Conservation (phyloP, 2,888 invertebrate genomes). For the Frankliniella intonsa region DNA sequence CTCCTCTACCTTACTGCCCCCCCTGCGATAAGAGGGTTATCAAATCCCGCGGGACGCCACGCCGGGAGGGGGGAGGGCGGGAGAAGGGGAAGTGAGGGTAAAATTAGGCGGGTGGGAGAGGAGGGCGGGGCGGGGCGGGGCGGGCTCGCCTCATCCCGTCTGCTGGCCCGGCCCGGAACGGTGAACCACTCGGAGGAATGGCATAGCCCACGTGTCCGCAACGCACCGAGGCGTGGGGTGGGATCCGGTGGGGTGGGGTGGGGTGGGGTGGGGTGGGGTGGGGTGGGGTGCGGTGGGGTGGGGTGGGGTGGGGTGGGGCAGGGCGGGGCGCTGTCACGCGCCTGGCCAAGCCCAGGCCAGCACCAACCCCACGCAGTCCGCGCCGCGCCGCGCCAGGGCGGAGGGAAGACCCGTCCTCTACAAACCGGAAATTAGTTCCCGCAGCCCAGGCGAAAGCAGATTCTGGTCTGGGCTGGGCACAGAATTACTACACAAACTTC, state of each 20-base stretch:
- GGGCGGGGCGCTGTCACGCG: not conserved
- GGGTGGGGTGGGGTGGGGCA: not conserved
- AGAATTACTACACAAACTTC: too few relatives aligned
- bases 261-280: not conserved
- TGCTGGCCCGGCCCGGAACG: not conserved
- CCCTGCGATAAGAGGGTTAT: constrained; percentile 5
- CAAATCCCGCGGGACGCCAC: not conserved
- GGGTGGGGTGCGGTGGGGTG: not conserved
- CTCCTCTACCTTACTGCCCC: not conserved
- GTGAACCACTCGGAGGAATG: not conserved
- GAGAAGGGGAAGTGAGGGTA: not conserved
- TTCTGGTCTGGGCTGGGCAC: not conserved
- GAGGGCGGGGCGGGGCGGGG: not conserved
- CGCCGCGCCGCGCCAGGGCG: not conserved
- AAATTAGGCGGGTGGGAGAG: not conserved
- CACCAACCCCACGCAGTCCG: not conserved
- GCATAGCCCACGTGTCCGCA: too few relatives aligned
- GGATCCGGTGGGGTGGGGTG: not conserved
- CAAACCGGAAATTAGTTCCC: constrained; percentile 16
- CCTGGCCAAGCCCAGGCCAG: not conserved
- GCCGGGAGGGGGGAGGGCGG: not conserved
- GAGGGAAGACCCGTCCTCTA: not conserved
- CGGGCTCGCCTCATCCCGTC: not conserved
- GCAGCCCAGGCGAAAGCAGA: not conserved
- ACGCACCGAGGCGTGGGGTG: not conserved